A percentile compares a stretch with the other conserved stretches of the same genome.
Evolutionary conservation across 35 echinoderm and acorn worm species (phyloP).

Genomic region (Chiridota heheva): DNA sequence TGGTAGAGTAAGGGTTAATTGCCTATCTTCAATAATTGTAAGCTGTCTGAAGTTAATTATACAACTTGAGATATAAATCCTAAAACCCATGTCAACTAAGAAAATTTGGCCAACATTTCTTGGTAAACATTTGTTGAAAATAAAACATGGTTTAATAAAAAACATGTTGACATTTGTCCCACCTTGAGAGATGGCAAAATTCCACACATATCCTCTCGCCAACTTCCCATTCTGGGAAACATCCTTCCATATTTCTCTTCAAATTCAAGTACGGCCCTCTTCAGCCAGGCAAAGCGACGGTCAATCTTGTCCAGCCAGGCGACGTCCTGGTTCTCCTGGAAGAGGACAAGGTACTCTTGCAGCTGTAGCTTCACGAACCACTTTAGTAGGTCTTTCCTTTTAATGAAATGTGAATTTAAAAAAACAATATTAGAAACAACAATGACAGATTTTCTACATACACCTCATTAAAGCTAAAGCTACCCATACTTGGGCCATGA

Average conservation of each 20-base stretch:
- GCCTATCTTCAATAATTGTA: too few relatives aligned
- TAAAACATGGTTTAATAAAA: too few relatives aligned
- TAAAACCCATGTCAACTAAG: too few relatives aligned
- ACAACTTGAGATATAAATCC: too few relatives aligned
- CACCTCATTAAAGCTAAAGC: too few relatives aligned
- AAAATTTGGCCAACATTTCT: too few relatives aligned
- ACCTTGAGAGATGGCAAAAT: conserved; percentile 98
- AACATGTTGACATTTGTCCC: too few relatives aligned
- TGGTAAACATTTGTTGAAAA: too few relatives aligned
- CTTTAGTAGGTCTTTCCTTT: conserved; percentile 90
- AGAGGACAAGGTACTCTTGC: conserved; percentile 93
- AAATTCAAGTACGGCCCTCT: conserved; percentile 90
- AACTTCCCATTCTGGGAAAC: conserved; percentile 95
- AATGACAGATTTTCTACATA: not conserved
- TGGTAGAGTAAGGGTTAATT: too few relatives aligned
- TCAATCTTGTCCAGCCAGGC: conserved; percentile 99
- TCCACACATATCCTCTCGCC: conserved; percentile 97
- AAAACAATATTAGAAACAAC: not conserved
- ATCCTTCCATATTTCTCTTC: conserved; percentile 92
- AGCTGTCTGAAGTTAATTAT: too few relatives aligned
- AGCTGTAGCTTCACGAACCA: conserved; percentile 98
- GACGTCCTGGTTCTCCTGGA: conserved; percentile 95
- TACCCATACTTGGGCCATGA: too few relatives aligned
- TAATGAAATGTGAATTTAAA: not conserved
- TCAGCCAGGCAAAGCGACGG: conserved; percentile 92